Conservation (phyloP, 1,140 invertebrate species). For the Chlorops oryzae region DNA sequence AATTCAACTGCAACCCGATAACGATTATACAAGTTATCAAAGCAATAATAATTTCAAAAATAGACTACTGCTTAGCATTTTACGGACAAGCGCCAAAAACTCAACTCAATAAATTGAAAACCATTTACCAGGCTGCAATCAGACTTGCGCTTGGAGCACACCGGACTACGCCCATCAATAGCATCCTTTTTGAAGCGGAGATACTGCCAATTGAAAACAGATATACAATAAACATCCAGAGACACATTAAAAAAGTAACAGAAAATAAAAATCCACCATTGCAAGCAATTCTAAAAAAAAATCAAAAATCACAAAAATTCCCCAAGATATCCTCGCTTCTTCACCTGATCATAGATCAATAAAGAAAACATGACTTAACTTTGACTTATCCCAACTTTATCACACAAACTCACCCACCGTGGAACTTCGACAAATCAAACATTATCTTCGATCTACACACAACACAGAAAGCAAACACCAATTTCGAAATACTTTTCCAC, state of each 20-base stretch:
- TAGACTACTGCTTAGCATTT: conserved; percentile 1
- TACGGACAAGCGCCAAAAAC: background rate
- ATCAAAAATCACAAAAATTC: background rate
- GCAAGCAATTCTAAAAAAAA: background rate
- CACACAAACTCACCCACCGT: conserved; percentile 1
- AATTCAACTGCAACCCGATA: conserved; percentile 9
- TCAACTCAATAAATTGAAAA: conserved; percentile 1
- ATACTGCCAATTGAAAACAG: background rate
- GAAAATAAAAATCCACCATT: background rate
- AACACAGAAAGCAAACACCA: conserved; percentile 6
- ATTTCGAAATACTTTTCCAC: conserved; percentile 3
- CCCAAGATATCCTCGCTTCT: too few species aligned
- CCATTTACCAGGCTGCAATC: background rate
- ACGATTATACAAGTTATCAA: conserved; percentile 8
- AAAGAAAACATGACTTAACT: background rate
- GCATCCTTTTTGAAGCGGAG: background rate
- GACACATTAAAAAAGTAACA: background rate
- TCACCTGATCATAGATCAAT: too few species aligned
- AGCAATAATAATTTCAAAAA: conserved; percentile 8
- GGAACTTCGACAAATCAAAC: conserved; percentile 8
- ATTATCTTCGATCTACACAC: conserved; percentile 8
- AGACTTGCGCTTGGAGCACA: conserved; percentile 1
- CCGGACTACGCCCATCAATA: background rate
- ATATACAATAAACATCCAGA: background rate
- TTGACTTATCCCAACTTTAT: background rate